Percentiles rank a stretch among this genome's conserved stretches.
These are phyloP conservation scores for Genyomyrus donnyi DNA, from an alignment of 2,113 vertebrate species.

Conservation along the genomic window DNA sequence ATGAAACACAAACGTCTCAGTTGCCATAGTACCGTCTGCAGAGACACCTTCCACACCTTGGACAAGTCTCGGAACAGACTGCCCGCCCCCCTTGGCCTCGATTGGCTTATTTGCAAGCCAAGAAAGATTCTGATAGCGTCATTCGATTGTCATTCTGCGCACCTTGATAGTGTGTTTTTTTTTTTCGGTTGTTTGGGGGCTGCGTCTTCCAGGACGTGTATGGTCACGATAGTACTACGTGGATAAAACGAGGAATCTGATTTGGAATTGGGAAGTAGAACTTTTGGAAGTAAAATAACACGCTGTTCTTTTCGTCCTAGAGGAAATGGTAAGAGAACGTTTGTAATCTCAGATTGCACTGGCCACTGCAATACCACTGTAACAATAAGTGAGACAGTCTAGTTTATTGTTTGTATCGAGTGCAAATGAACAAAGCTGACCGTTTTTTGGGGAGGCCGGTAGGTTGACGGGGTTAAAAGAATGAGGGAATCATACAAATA, in stretches of 20 bases:
- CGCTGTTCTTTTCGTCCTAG: not conserved
- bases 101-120: not conserved
- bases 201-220: not conserved
- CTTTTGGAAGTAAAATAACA: not conserved
- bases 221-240: not conserved
- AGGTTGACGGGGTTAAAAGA: not conserved
- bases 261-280: not conserved
- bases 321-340: not conserved
- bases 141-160: not conserved
- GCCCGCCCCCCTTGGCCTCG: not conserved
- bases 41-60: not conserved
- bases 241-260: not conserved
- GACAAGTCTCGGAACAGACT: not conserved
- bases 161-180: not conserved
- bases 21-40: not conserved
- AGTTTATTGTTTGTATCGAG: conserved; percentile 1
- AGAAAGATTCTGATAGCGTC: not conserved
- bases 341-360: not conserved
- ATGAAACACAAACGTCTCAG: not conserved
- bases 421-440: not conserved
- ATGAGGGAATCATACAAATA: not conserved
- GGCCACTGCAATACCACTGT: not conserved
- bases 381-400: not conserved
- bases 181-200: not conserved
- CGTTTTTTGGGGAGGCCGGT: not conserved